Conservation (phyloP, 2,888 invertebrate species). For the Catocala fraxini region DNA sequence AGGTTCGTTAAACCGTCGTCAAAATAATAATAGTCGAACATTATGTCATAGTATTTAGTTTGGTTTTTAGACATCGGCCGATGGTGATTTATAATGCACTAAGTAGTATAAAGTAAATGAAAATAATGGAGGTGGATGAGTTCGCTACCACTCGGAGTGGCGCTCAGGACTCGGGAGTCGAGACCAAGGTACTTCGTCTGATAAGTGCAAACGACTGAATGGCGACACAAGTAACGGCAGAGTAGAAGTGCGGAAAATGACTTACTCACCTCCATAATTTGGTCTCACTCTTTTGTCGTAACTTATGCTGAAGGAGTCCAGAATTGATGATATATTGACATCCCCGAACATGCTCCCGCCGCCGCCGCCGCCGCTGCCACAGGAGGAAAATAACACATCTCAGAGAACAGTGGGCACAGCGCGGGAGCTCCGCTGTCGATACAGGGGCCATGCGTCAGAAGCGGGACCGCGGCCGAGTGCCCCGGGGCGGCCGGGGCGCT, state of each 20-base stretch:
- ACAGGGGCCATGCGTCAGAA: neutral
- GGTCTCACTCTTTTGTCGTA: slow-evolving; percentile 99
- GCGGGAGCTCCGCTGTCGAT: slow-evolving; percentile 3
- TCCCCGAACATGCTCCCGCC: slow-evolving; percentile 92
- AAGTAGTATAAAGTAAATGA: slow-evolving; percentile 5
- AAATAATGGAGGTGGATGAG: slow-evolving; percentile 3
- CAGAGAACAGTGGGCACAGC: slow-evolving; percentile 16
- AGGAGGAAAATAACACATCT: slow-evolving; percentile 60
- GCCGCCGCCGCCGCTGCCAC: slow-evolving; percentile 89
- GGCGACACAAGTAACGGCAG: slow-evolving; percentile 1
- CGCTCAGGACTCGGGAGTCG: neutral
- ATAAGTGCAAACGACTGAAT: slow-evolving; percentile 11
- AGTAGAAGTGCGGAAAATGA: neutral
- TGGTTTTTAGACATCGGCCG: slow-evolving; percentile 6
- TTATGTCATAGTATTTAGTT: neutral
- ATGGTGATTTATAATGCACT: slow-evolving; percentile 23
- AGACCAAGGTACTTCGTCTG: neutral
- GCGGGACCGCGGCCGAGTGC: slow-evolving; percentile 3
- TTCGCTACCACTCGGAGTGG: neutral
- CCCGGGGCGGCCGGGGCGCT: neutral
- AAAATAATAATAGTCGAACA: no score
- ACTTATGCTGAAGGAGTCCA: slow-evolving; percentile 97
- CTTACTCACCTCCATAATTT: slow-evolving; percentile 95
- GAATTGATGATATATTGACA: slow-evolving; percentile 96
- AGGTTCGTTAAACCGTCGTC: no score